Evolutionary conservation across 2,888 invertebrate genomes (phyloP).

Genomic region (Acleris holmiana): DNA sequence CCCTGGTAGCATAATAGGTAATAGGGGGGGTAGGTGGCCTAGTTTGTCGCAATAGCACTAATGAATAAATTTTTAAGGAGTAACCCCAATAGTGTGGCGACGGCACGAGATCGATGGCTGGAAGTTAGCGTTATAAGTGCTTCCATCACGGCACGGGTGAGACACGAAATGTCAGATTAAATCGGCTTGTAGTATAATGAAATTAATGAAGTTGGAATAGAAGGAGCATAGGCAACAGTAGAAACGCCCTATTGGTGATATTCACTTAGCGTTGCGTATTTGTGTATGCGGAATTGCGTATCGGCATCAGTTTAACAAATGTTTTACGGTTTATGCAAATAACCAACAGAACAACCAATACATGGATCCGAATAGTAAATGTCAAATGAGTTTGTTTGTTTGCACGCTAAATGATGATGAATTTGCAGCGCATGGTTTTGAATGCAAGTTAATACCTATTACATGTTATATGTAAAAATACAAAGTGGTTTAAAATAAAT

Average conservation of each 20-base stretch:
- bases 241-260: conserved; percentile 1
- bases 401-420: no score
- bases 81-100: conserved; percentile 29
- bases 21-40: no score
- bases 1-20: background rate
- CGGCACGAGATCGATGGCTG: conserved; percentile 45
- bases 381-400: no score
- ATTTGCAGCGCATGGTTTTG: no score
- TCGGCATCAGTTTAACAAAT: no score
- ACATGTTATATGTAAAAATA: no score
- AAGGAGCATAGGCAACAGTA: background rate
- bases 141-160: conserved; percentile 52
- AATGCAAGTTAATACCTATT: no score
- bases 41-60: conserved; percentile 24
- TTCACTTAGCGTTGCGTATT: background rate
- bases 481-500: no score
- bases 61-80: conserved; percentile 30
- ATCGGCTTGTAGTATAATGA: conserved; percentile 19
- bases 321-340: no score
- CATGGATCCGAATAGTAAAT: no score
- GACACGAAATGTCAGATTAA: conserved; percentile 58
- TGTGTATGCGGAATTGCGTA: no score
- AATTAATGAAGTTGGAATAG: background rate
- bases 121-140: conserved; percentile 54
- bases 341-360: no score